Percentiles rank a stretch among this genome's conserved stretches.
Conservation (phyloP, 2,888 invertebrate species). For the Encarsia formosa region DNA sequence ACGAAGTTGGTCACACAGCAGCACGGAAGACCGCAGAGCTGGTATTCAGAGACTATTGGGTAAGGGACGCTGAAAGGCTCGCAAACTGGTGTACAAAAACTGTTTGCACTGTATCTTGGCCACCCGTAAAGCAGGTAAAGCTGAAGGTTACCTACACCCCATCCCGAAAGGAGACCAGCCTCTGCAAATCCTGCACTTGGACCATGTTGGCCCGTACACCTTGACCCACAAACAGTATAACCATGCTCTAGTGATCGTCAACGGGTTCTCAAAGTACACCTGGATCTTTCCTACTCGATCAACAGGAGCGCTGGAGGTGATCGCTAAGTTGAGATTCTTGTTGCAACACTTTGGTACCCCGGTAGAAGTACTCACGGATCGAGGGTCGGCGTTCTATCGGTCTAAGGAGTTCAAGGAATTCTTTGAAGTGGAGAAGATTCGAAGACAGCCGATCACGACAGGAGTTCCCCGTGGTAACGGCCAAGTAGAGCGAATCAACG, state of each 20-base stretch:
- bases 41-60: background rate
- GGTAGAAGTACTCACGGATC: too few species aligned
- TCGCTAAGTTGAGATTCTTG: too few species aligned
- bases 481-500: too few species aligned
- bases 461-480: too few species aligned
- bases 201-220: constrained; percentile 32
- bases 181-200: constrained; percentile 29
- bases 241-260: constrained; percentile 12
- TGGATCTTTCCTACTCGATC: constrained; percentile 22
- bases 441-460: too few species aligned
- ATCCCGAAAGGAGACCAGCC: constrained; percentile 31
- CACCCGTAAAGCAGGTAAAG: background rate
- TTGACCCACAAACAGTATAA: constrained; percentile 33
- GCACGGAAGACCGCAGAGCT: background rate
- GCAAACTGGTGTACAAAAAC: background rate
- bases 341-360: too few species aligned
- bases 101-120: constrained; percentile 6
- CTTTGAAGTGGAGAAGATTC: constrained; percentile 5
- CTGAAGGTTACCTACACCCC: background rate
- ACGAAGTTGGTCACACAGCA: background rate
- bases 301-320: too few species aligned
- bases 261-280: too few species aligned
- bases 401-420: constrained; percentile 13
- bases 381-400: too few species aligned
- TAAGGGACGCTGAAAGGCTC: background rate